Evolutionary conservation across 2,888 invertebrate genomes (phyloP).

Genomic region (Apamea epomidion): DNA sequence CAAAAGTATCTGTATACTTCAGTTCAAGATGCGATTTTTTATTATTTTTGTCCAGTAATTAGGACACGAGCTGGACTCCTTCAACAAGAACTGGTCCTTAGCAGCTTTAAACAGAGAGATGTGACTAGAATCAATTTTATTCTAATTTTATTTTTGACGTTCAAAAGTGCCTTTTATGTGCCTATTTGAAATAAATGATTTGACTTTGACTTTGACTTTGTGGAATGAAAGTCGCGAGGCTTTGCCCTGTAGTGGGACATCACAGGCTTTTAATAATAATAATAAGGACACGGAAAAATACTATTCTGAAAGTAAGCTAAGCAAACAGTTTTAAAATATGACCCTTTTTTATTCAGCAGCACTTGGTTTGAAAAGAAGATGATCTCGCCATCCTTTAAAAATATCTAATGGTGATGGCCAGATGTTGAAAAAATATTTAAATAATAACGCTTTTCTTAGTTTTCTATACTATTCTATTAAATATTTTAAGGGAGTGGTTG

Average conservation of each 20-base stretch:
- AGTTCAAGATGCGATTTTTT: not conserved
- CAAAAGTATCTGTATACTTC: not conserved
- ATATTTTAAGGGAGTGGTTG: not conserved
- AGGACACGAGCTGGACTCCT: not conserved
- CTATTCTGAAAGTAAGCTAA: not conserved
- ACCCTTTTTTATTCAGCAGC: not conserved
- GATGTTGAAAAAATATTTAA: not conserved
- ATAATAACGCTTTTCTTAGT: not conserved
- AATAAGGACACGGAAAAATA: not conserved
- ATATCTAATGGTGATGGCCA: not conserved
- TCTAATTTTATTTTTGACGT: too few relatives aligned
- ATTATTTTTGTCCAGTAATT: not conserved
- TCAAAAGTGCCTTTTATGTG: too few relatives aligned
- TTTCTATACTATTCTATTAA: not conserved
- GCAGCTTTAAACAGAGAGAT: too few relatives aligned
- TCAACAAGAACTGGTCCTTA: too few relatives aligned
- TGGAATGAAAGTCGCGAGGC: too few relatives aligned
- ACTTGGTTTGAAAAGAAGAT: not conserved
- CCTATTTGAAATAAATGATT: too few relatives aligned
- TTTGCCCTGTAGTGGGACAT: too few relatives aligned
- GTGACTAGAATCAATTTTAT: too few relatives aligned
- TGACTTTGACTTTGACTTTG: too few relatives aligned
- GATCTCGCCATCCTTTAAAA: not conserved
- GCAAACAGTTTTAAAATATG: not conserved
- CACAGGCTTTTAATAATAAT: too few relatives aligned